Base-by-base conservation (phyloP, 2,888 invertebrate genomes). In the Alsophila aescularia region DNA sequence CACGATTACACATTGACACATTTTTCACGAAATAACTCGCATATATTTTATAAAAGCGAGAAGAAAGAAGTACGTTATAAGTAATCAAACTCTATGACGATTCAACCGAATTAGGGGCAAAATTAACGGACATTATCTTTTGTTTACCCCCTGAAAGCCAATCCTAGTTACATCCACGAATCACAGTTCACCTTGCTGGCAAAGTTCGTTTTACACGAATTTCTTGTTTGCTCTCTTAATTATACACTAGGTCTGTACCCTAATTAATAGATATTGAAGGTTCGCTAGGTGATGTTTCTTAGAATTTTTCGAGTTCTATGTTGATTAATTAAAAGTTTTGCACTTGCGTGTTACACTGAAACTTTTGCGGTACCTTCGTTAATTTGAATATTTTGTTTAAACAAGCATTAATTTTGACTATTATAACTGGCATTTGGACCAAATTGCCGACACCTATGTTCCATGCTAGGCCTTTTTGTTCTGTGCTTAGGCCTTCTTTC, bases 121-220 rank as follows among this genome's bases (percentile, higher is more conserved):
- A n/a, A n/a, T n/a, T n/a, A n/a, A n/a, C n/a, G n/a, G n/a, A n/a
- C n/a, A n/a, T n/a, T n/a, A n/a, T 24, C 3, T 18, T 18, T 27
- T n/a, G 29, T 29, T n/a, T 29, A 1, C 10, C 24, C 15, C 32
- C 15, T 8, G 13, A 29, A 16, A n/a, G 6, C 9, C n/a, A 44
- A 12, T 27, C 53, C 48, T 54, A 9, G 6, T 9, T 54, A 31
- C 48, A 16, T 0, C 48, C 32, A 14, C 9, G 24, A 14, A 10
- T 9, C 41, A 42, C 10, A 27, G 79, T 76, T 82, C 74, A 76
- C 79, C 81, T 83, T 79, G 83, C 79, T 70, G 72, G 73, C 67
- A 79, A 79, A 79, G 73, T 79, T 75, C 66, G 75, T 75, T 79
- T 77, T 80, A 75, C 75, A 73, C 72, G 69, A 75, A 73, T 74